Percentiles rank a stretch among this genome's conserved stretches.
Conservation (phyloP, 2,888 invertebrate genomes). For the Drosophila recens region DNA sequence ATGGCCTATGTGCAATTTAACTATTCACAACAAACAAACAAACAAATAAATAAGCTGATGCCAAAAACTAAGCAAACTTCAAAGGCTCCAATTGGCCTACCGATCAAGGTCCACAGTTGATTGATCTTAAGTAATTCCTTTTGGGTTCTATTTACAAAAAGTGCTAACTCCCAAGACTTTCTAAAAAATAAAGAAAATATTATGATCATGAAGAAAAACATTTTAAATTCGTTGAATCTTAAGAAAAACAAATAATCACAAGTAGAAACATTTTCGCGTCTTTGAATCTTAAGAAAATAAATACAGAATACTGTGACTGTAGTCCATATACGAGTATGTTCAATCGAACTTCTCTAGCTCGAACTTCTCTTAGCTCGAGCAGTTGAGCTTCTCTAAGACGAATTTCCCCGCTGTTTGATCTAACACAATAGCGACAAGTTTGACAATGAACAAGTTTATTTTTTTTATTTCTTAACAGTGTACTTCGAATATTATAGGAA, state of each 20-base stretch:
- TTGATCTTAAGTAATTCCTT: constrained; percentile 5
- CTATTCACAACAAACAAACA: constrained; percentile 16
- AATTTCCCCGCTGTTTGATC: constrained; percentile 1
- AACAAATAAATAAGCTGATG: constrained; percentile 8
- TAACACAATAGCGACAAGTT: neutral
- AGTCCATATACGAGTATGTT: neutral
- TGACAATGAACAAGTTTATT: neutral
- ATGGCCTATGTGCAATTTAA: constrained; percentile 22
- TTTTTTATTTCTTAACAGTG: neutral
- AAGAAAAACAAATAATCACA: neutral
- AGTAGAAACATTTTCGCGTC: neutral
- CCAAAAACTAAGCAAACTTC: constrained; percentile 3
- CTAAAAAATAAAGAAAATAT: neutral
- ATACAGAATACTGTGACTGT: neutral
- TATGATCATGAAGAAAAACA: neutral
- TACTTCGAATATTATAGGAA: too few species aligned
- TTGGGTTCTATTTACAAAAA: neutral
- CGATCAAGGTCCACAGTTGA: constrained; percentile 20
- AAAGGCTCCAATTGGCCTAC: constrained; percentile 21
- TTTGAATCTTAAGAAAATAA: neutral
- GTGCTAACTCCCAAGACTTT: constrained; percentile 13
- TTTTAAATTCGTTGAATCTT: neutral
- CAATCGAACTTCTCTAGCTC: constrained; percentile 5
- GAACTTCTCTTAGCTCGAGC: constrained; percentile 2
- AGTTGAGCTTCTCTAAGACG: neutral